Base-by-base conservation (phyloP, 1,140 invertebrate species). In the Drosophila subobscura region DNA sequence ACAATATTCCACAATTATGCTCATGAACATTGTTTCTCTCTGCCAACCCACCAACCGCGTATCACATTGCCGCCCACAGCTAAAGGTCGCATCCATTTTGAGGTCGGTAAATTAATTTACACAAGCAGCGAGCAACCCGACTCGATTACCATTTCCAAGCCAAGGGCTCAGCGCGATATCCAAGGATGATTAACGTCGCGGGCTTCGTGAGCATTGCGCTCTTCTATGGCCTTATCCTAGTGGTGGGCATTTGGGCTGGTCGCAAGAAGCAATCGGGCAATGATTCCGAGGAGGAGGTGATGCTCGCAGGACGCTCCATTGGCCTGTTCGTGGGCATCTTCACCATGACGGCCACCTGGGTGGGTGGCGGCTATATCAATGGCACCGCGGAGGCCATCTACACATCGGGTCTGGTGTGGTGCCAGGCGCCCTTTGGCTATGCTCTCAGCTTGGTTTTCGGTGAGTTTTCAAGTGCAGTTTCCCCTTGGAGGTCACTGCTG, bases 291-390 rank as follows among this genome's bases (percentile, higher is more conserved):
- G 98, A 99, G 92, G 97, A 99, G 92, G 97, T 99, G 12, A 99
- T 99, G 98, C 92, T 99, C 77, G 98, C 98, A 0, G 98, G 98
- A 1, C 93, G 98, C 50, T 98, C 97, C 85, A 99, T 99, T 79
- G 98, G 98, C 4, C 93, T 98, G 3, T 97, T 99, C 79, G 98
- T 99, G 44, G 98, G 98, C 16, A 98, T 99, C 67, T 99, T 99
- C 83, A 99, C 98, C 12, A 99, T 99, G 98, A 99, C 98, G 96
- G 98, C 98, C 16, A 99, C 98, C 16, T 99, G 98, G 98, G 98
- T 99, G 12, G 98, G 98, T 58, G 98, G 98, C 37, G 98, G 98
- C 29, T 99, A 99, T 93, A 99, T 99, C 90, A 99, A 99, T 92
- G 98, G 98, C 67, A 99, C 98, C 49, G 98, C 98, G 2, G 98